These are phyloP conservation scores for Myxocyprinus asiaticus DNA, from an alignment of 2,113 vertebrate species.

Conservation along the genomic window DNA sequence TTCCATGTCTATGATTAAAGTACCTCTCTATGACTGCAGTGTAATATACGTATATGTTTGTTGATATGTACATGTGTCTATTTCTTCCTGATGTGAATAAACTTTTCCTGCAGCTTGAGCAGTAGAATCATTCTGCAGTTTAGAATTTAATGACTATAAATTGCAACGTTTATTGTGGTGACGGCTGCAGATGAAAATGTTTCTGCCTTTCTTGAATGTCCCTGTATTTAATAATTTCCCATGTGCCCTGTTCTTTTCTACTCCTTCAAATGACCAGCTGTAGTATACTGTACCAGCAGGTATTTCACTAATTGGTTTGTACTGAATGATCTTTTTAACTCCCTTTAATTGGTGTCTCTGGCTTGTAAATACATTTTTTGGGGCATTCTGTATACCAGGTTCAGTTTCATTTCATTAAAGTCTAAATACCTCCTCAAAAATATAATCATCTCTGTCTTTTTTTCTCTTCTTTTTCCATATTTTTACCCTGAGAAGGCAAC, in stretches of 20 bases:
- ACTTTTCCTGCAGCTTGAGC: slow-evolving; percentile 68
- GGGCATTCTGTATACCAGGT: slow-evolving; percentile 33
- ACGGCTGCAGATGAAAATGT: slow-evolving; percentile 65
- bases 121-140: slow-evolving; percentile 65
- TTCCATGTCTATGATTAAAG: slow-evolving; percentile 16
- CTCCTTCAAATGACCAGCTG: slow-evolving; percentile 15
- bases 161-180: slow-evolving; percentile 68
- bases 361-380: slow-evolving; percentile 67
- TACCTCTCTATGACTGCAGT: slow-evolving; percentile 46
- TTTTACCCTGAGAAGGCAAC: slow-evolving; percentile 64
- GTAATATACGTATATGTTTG: slow-evolving; percentile 69
- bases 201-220: slow-evolving; percentile 12
- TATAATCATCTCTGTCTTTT: slow-evolving; percentile 26
- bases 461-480: slow-evolving; percentile 54
- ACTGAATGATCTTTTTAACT: slow-evolving; percentile 44
- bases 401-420: slow-evolving; percentile 6
- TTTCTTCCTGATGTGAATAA: slow-evolving; percentile 52
- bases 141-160: slow-evolving; percentile 51
- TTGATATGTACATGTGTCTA: slow-evolving; percentile 67
- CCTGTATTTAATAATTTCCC: slow-evolving; percentile 38
- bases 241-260: slow-evolving; percentile 30
- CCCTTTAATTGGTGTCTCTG: slow-evolving; percentile 50
- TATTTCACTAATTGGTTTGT: slow-evolving; percentile 51
- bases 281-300: slow-evolving; percentile 47
- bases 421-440: slow-evolving; percentile 15